These are phyloP conservation scores for Siniperca obscura DNA, from an alignment of 2,797 vertebrate genomes.

Conservation along the genomic window DNA sequence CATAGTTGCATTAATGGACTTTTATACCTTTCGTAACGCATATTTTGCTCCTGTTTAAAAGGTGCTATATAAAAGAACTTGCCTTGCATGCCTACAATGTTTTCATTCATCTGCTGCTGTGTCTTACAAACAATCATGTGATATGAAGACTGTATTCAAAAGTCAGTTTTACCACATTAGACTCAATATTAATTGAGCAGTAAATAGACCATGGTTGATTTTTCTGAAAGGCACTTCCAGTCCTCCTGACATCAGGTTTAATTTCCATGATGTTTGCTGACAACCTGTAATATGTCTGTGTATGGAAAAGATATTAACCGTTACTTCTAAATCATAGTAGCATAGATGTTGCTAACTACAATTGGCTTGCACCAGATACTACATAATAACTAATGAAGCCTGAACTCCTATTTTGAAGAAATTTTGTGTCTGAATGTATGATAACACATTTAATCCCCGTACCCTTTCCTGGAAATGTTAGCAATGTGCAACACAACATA, in stretches of 20 bases:
- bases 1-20: neutral
- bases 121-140: neutral
- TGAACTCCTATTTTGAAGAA: neutral
- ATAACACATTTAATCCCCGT: neutral
- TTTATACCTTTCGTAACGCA: neutral
- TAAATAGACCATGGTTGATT: neutral
- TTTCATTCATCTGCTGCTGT: neutral
- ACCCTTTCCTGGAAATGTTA: constrained; percentile 21
- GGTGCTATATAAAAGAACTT: neutral
- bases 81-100: neutral
- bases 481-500: neutral
- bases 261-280: neutral
- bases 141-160: constrained; percentile 1
- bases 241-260: neutral
- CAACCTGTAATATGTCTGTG: neutral
- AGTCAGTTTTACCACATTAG: neutral
- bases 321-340: neutral
- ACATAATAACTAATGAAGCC: neutral
- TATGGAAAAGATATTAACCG: neutral
- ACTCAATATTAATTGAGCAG: neutral
- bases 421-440: neutral
- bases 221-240: neutral
- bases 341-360: neutral
- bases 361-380: neutral
- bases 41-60: neutral